A percentile compares a stretch with the other conserved stretches of the same genome.
Evolutionary conservation across 2,113 vertebrate species (phyloP).

Genomic region (Rhabdornis inornatus): DNA sequence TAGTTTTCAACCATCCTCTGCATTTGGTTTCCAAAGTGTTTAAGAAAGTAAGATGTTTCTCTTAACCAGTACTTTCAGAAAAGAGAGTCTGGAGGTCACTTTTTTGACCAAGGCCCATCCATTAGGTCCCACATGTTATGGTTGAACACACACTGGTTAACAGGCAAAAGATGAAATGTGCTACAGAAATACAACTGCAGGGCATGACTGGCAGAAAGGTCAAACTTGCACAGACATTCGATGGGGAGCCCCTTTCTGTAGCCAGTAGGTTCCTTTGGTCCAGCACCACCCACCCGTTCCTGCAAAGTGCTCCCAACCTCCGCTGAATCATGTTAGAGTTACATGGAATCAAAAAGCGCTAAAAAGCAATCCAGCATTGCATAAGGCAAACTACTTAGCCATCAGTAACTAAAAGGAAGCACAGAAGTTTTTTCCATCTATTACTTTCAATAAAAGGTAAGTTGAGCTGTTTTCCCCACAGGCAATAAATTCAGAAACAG

Average conservation of each 20-base stretch:
- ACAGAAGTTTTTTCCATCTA: not conserved
- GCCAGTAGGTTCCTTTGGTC: not conserved
- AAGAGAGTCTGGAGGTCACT: not conserved
- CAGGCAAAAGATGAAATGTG: rapidly evolving
- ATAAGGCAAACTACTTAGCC: not conserved
- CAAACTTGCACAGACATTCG: not conserved
- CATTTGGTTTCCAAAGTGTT: not conserved
- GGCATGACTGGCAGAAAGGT: not conserved
- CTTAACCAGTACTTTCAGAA: not conserved
- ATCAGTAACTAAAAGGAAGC: not conserved
- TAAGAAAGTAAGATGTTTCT: not conserved
- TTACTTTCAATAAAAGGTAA: not conserved
- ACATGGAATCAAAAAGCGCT: rapidly evolving
- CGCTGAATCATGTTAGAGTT: rapidly evolving
- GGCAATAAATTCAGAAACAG: not conserved
- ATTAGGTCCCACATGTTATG: rapidly evolving
- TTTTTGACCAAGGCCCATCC: not conserved
- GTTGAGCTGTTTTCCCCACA: not conserved
- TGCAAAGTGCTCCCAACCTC: not conserved
- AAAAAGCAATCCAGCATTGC: not conserved
- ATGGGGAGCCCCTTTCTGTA: rapidly evolving
- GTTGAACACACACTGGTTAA: not conserved
- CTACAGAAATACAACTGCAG: not conserved
- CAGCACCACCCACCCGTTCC: rapidly evolving
- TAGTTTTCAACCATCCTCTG: not conserved